phyloP scores from a whole-genome alignment of 2,888 invertebrate genomes.

The Diachrysia chrysitis region DNA sequence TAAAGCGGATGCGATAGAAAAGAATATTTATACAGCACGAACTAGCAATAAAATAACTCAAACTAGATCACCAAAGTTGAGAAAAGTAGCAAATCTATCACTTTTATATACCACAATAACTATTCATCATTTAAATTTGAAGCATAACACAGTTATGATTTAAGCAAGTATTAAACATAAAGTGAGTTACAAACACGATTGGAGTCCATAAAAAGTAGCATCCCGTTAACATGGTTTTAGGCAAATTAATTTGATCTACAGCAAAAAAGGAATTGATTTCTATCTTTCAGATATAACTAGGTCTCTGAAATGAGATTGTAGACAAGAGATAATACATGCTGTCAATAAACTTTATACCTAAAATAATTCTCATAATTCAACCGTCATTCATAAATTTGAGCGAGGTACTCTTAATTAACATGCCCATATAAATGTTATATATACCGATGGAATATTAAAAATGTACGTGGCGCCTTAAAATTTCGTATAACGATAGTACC shows the following conservation, averaged over 20 bases:
- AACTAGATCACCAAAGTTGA: constrained; percentile 13
- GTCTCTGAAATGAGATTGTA: constrained; percentile 13
- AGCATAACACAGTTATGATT: constrained; percentile 24
- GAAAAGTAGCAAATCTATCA: constrained; percentile 25
- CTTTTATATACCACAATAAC: constrained; percentile 21
- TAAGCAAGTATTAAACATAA: constrained; percentile 18
- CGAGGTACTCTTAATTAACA: constrained; percentile 52
- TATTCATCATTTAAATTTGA: constrained; percentile 21
- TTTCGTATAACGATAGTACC: constrained; percentile 55
- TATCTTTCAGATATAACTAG: constrained; percentile 16
- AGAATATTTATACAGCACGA: constrained; percentile 52
- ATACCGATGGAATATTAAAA: constrained; percentile 55
- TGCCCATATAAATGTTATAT: constrained; percentile 57
- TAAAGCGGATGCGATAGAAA: constrained; percentile 45
- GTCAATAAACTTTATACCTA: constrained; percentile 17
- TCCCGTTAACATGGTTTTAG: constrained; percentile 42
- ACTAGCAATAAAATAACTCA: constrained; percentile 49
- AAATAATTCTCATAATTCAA: constrained; percentile 15
- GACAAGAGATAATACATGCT: constrained; percentile 19
- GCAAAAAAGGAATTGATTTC: constrained; percentile 32
- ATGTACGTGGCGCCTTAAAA: constrained; percentile 53
- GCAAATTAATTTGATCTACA: constrained; percentile 39
- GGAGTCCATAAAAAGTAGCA: constrained; percentile 31
- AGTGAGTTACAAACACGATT: constrained; percentile 36
- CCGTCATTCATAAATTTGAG: constrained; percentile 11